Evolutionary conservation across 2,888 invertebrate species (phyloP).

Genomic region (Cantharis flavilabris): DNA sequence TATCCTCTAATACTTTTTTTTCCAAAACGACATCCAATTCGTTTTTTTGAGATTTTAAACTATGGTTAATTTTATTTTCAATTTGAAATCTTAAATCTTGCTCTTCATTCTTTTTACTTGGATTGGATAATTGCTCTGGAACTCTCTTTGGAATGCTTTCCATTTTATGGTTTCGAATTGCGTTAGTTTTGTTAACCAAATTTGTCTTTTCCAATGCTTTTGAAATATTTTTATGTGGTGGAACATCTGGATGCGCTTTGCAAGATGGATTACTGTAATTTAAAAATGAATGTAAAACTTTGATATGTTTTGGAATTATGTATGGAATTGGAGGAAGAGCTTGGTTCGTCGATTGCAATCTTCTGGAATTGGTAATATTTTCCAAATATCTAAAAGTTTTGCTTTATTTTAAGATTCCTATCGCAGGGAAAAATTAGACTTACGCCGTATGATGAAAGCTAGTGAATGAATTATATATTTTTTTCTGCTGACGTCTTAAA

Average conservation of each 20-base stretch:
- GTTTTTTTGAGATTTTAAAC: neutral
- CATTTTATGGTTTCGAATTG: neutral
- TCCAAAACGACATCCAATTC: neutral
- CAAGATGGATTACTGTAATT: neutral
- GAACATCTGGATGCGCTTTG: neutral
- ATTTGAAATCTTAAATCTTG: neutral
- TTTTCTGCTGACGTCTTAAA: neutral
- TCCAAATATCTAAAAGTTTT: neutral
- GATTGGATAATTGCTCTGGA: neutral
- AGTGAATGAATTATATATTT: neutral
- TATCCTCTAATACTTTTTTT: neutral
- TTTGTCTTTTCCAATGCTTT: neutral
- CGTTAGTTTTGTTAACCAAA: neutral
- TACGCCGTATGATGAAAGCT: constrained; percentile 3
- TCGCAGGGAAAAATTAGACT: neutral
- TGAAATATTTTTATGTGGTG: neutral
- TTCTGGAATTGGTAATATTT: neutral
- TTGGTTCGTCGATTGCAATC: neutral
- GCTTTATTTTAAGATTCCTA: neutral
- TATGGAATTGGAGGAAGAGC: constrained; percentile 1
- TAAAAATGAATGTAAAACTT: neutral
- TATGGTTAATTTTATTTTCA: neutral
- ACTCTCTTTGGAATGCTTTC: neutral
- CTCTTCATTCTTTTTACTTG: neutral
- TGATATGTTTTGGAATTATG: neutral